These are phyloP conservation scores for Oncorhynchus masou DNA, from an alignment of 2,113 vertebrate genomes.

Conservation along the genomic window DNA sequence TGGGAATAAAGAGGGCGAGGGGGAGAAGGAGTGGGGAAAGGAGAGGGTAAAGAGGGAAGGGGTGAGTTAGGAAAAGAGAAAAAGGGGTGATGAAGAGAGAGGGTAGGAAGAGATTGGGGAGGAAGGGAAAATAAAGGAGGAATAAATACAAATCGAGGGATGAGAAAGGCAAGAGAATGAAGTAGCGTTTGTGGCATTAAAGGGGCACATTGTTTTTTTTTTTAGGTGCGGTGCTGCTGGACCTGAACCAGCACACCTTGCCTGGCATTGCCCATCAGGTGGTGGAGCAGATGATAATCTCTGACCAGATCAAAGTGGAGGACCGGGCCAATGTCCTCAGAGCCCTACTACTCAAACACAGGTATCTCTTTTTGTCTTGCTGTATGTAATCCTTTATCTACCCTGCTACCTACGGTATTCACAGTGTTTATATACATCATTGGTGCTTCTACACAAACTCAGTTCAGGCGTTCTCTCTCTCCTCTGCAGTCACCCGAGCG, in stretches of 20 bases:
- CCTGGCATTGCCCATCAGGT: slow-evolving; percentile 95
- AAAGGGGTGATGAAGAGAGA: not conserved
- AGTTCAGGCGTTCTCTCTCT: not conserved
- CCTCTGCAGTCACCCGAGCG: slow-evolving; percentile 86
- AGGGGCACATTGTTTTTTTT: not conserved
- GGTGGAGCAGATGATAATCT: slow-evolving; percentile 98
- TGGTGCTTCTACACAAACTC: no score
- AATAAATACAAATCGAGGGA: no score
- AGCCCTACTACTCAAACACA: slow-evolving; percentile 95
- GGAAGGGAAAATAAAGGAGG: not conserved
- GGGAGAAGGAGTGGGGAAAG: not conserved
- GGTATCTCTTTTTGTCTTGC: slow-evolving; percentile 64
- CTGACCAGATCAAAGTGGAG: slow-evolving; percentile 94
- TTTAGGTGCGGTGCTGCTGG: slow-evolving; percentile 89
- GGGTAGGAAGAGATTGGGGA: not conserved
- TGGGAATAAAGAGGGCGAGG: not conserved
- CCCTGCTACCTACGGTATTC: no score
- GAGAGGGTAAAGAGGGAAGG: not conserved
- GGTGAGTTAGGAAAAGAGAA: not conserved
- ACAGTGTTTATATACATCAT: no score
- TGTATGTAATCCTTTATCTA: no score
- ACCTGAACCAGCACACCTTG: slow-evolving; percentile 93
- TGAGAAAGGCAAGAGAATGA: not conserved
- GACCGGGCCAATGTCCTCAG: slow-evolving; percentile 93
- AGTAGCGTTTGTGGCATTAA: not conserved